Conservation (phyloP, 2,797 vertebrate genomes). For the Steatocranus sp. region DNA sequence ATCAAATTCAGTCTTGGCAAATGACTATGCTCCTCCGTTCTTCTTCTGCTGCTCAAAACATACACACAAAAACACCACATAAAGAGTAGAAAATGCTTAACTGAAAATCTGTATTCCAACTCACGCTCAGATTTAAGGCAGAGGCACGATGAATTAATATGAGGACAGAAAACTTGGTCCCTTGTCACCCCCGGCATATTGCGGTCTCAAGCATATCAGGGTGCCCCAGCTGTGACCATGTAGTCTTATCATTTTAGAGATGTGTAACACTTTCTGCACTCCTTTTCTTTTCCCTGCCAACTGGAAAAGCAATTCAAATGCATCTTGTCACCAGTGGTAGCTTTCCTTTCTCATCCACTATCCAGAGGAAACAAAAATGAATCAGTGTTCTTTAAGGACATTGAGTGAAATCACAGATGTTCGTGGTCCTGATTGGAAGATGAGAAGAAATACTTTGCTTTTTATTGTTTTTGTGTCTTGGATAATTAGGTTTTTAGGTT, state of each 20-base stretch:
- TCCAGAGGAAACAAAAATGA: slow-evolving; percentile 24
- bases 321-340: slow-evolving; percentile 38
- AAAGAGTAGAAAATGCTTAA: slow-evolving; percentile 37
- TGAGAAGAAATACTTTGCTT: neutral
- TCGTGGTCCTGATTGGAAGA: slow-evolving; percentile 23
- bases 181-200: slow-evolving; percentile 59
- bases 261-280: slow-evolving; percentile 49
- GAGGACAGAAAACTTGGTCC: slow-evolving; percentile 48
- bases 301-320: slow-evolving; percentile 43
- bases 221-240: slow-evolving; percentile 62
- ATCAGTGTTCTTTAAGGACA: slow-evolving; percentile 39
- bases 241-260: slow-evolving; percentile 61
- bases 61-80: slow-evolving; percentile 23
- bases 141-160: slow-evolving; percentile 49
- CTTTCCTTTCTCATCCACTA: slow-evolving; percentile 7
- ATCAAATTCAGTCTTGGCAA: neutral
- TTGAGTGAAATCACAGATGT: slow-evolving; percentile 10
- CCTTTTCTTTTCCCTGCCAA: slow-evolving; percentile 21
- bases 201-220: slow-evolving; percentile 68
- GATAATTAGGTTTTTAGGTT: slow-evolving; percentile 30
- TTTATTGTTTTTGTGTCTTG: neutral
- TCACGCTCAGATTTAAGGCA: slow-evolving; percentile 31
- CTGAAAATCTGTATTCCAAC: slow-evolving; percentile 56
- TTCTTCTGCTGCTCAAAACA: slow-evolving; percentile 3
- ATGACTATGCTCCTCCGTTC: neutral